Conservation (phyloP, 2,113 vertebrate genomes). For the Melierax canorus region DNA sequence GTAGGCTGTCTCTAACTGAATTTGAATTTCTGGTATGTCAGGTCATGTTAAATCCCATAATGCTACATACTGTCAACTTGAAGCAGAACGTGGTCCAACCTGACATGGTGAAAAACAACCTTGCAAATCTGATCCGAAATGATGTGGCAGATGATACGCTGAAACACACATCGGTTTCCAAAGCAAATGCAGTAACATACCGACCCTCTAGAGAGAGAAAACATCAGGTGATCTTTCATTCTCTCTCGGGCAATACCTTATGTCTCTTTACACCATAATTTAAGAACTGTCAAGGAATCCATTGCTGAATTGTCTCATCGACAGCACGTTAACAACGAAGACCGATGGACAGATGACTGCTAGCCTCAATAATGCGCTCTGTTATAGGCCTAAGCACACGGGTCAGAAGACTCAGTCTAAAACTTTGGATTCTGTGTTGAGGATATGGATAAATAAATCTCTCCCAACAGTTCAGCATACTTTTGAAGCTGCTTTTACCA, state of each 20-base stretch:
- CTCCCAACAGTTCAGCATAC: neutral
- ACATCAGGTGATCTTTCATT: neutral
- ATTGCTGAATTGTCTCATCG: neutral
- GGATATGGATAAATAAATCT: neutral
- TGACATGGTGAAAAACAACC: neutral
- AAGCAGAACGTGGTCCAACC: neutral
- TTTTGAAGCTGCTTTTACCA: neutral
- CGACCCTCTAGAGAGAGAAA: neutral
- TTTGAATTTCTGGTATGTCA: neutral
- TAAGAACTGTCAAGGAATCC: neutral
- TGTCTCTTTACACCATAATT: neutral
- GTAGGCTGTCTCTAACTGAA: neutral
- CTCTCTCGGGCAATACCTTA: neutral
- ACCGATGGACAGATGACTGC: neutral
- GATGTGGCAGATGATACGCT: neutral
- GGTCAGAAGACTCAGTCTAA: neutral
- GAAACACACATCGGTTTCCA: neutral
- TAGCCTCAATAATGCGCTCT: neutral
- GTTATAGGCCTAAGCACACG: accelerated
- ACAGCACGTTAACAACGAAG: neutral
- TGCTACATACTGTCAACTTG: neutral
- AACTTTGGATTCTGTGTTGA: neutral
- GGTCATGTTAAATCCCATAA: neutral
- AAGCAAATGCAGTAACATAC: neutral
- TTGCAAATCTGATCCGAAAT: neutral